Base-by-base conservation (phyloP, 2,113 vertebrate genomes). In the Sporophila hypoxantha region DNA sequence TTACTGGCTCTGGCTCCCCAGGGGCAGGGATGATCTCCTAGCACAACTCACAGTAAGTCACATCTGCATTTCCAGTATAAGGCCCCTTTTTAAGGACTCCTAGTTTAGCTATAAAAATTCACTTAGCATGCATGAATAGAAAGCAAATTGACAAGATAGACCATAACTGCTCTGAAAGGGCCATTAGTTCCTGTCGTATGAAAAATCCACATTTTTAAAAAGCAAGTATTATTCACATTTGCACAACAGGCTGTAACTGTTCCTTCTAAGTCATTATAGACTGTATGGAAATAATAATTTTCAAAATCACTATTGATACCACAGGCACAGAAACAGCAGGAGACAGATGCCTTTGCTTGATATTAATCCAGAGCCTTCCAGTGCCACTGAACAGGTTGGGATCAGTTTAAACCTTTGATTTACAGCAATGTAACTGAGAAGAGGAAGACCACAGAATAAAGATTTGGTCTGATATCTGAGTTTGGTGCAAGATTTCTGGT, bases 51-150 rank as follows among this genome's bases (percentile, higher is more conserved):
- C 80, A 66, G 52, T 52, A 62, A 91, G 80, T 69, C 83, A 66
- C 86, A 86, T 88, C 93, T 88, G 70, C 88, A 79, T 91, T 93
- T 88, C 94, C 88, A 86, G 81, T 76, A 59, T 93, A 92, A 91
- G 91, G 95, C 87, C 91, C 81, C n/a, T 92, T 93, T 94, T 88
- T 83, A 91, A 93, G 88, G 94, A 91, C 90, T 95, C 88, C 77
- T 91, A 44, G 83, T 85, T 94, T 8, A 50, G 75, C 92, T 93
- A 88, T 94, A 93, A 92, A 95, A 92, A 94, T 70, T 95, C 94
- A 91, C 93, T 95, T 92, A 90, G 77, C 70, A 76, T 79, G 81
- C 86, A 76, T 88, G 95, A 94, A 88, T 76, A 86, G 85, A 86
- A 92, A 89, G 34, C 76, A 93, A 89, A 90, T 88, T 91, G 91